phyloP scores from a whole-genome alignment of 1,140 invertebrate genomes.

The Penaeus chinensis region DNA sequence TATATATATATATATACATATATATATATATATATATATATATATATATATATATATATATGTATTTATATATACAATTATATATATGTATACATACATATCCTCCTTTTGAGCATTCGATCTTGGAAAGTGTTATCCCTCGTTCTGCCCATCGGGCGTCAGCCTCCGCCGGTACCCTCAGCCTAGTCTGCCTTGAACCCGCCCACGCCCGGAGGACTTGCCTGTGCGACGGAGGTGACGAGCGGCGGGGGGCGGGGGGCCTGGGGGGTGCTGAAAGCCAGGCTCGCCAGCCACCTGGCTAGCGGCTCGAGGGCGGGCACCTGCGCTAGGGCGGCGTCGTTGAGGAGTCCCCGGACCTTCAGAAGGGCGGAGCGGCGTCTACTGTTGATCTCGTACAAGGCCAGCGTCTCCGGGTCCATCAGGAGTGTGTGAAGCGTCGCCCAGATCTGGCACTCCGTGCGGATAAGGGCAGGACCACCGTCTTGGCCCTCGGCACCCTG shows the following conservation, averaged over 20 bases:
- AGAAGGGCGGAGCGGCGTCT: constrained; percentile 36
- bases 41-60: background rate
- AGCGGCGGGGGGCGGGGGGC: constrained; percentile 38
- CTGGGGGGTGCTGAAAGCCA: constrained; percentile 41
- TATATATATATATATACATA: no score
- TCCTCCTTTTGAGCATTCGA: no score
- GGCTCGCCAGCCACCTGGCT: constrained; percentile 50
- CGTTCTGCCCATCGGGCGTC: no score
- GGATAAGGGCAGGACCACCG: background rate
- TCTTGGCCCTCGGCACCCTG: background rate
- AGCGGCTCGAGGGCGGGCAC: constrained; percentile 49
- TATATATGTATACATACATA: constrained; percentile 8
- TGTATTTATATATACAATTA: background rate
- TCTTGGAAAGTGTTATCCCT: background rate
- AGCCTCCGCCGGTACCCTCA: no score
- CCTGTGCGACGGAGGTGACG: constrained; percentile 49
- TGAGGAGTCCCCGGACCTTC: constrained; percentile 29
- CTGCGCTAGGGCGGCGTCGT: constrained; percentile 36
- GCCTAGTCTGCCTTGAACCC: no score
- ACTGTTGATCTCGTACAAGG: constrained; percentile 53
- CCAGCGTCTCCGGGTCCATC: constrained; percentile 31
- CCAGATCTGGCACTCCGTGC: constrained; percentile 51
- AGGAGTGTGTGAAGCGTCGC: constrained; percentile 42
- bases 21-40: background rate
- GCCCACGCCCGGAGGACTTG: background rate